Percentiles rank a stretch among this genome's conserved stretches.
phyloP scores from a whole-genome alignment of 2,113 vertebrate species.

The Prietella phreatophila region DNA sequence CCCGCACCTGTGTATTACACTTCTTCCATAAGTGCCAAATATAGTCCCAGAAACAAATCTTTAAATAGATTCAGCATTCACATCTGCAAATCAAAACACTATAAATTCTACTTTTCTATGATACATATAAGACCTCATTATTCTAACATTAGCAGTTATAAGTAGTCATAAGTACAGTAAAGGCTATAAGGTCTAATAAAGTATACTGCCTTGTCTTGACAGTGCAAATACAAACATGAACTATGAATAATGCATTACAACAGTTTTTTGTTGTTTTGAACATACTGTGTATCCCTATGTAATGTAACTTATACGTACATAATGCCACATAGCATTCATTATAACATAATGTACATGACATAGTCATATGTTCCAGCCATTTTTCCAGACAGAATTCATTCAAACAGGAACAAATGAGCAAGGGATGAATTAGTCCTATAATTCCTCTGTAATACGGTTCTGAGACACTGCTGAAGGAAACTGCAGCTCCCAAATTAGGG shows the following conservation, averaged over 20 bases:
- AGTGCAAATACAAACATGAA: not conserved
- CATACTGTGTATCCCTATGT: not conserved
- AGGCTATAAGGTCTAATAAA: not conserved
- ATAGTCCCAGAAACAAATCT: not conserved
- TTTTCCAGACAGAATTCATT: not conserved
- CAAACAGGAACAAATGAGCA: slow-evolving; percentile 59
- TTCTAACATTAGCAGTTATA: not conserved
- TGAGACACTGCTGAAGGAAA: slow-evolving; percentile 68
- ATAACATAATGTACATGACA: not conserved
- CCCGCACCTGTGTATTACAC: not conserved
- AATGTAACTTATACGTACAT: not conserved
- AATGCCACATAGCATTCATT: not conserved
- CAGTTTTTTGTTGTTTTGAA: not conserved
- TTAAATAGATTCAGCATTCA: slow-evolving; percentile 55
- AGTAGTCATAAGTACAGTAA: not conserved
- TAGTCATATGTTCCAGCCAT: not conserved
- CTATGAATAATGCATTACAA: not conserved
- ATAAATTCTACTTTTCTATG: not conserved
- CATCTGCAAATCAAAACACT: slow-evolving; percentile 65
- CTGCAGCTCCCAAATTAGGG: slow-evolving; percentile 59
- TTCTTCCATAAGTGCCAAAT: slow-evolving; percentile 34
- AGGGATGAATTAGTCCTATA: slow-evolving; percentile 71
- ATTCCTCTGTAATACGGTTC: slow-evolving; percentile 69
- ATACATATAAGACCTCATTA: not conserved
- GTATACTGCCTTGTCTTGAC: not conserved